Percentiles rank a stretch among this genome's conserved stretches.
Evolutionary conservation across 2,888 invertebrate genomes (phyloP).

Genomic region (Pedicia rivosa): DNA sequence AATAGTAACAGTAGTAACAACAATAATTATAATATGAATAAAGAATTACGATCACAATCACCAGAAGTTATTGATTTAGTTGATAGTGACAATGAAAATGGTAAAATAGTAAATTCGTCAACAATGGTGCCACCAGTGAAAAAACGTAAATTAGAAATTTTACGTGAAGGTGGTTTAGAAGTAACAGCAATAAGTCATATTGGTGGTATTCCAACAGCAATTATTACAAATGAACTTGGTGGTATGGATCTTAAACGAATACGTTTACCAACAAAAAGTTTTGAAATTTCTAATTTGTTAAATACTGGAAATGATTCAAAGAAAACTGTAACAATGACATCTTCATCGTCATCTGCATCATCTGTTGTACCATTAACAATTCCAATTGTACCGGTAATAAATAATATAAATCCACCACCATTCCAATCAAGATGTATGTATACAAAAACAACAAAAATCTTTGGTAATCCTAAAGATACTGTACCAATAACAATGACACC

Average conservation of each 20-base stretch:
- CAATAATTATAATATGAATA: background rate
- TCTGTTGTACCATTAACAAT: too few relatives aligned
- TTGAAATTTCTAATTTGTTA: background rate
- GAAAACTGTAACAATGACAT: background rate
- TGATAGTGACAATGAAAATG: conserved; percentile 13
- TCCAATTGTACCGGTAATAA: background rate
- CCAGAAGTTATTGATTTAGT: conserved; percentile 13
- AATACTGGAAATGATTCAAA: background rate
- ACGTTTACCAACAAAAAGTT: background rate
- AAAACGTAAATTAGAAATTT: conserved; percentile 53
- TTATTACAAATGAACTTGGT: too few relatives aligned
- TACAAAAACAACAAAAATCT: conserved; percentile 12
- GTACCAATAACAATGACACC: conserved; percentile 6
- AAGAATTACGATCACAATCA: conserved; percentile 6
- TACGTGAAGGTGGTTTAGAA: conserved; percentile 58
- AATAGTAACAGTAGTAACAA: conserved; percentile 5
- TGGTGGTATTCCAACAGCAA: background rate
- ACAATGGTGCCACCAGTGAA: conserved; percentile 33
- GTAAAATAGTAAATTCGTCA: background rate
- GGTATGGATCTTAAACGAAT: background rate
- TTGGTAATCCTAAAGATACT: conserved; percentile 14
- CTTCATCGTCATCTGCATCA: background rate
- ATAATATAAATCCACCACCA: conserved; percentile 5
- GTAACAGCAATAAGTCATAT: conserved; percentile 43
- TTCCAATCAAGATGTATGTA: conserved; percentile 12